Conservation (phyloP, 2,888 invertebrate species). For the Drosophila suboccidentalis region DNA sequence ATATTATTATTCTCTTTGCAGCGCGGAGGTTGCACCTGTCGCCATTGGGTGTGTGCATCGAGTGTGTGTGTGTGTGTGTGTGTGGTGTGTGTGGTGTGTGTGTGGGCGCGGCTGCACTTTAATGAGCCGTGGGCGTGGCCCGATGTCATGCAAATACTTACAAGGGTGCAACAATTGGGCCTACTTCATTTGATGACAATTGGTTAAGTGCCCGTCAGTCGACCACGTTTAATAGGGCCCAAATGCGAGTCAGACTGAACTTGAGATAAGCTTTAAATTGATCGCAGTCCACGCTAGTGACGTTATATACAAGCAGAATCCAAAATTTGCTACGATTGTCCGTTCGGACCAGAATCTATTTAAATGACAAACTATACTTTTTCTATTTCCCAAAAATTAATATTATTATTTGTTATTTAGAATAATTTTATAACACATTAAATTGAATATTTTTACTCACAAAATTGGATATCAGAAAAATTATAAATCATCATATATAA, state of each 20-base stretch:
- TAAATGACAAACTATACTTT: too few relatives aligned
- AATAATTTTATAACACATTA: too few relatives aligned
- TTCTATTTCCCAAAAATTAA: too few relatives aligned
- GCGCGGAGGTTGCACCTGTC: slow-evolving; percentile 66
- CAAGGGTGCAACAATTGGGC: slow-evolving; percentile 26
- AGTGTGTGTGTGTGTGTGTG: slow-evolving; percentile 24
- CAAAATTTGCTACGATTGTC: too few relatives aligned
- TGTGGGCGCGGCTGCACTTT: slow-evolving; percentile 62
- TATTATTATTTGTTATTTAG: too few relatives aligned
- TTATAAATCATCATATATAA: too few relatives aligned
- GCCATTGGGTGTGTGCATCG: slow-evolving; percentile 58
- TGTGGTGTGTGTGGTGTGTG: slow-evolving; percentile 40
- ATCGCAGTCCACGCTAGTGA: too few relatives aligned
- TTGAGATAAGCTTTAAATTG: not conserved
- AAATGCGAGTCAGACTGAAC: not conserved
- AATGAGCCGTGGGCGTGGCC: slow-evolving; percentile 58
- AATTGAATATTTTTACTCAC: too few relatives aligned
- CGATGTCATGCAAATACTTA: slow-evolving; percentile 44
- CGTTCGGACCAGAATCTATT: too few relatives aligned
- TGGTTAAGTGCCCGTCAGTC: slow-evolving; percentile 2
- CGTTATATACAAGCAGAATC: too few relatives aligned
- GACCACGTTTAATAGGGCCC: not conserved
- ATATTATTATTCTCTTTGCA: slow-evolving; percentile 47
- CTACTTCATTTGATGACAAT: slow-evolving; percentile 28
- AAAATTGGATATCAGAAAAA: too few relatives aligned